Percentiles rank a stretch among this genome's conserved stretches.
phyloP scores from a whole-genome alignment of 2,113 vertebrate genomes.

The Sander lucioperca region DNA sequence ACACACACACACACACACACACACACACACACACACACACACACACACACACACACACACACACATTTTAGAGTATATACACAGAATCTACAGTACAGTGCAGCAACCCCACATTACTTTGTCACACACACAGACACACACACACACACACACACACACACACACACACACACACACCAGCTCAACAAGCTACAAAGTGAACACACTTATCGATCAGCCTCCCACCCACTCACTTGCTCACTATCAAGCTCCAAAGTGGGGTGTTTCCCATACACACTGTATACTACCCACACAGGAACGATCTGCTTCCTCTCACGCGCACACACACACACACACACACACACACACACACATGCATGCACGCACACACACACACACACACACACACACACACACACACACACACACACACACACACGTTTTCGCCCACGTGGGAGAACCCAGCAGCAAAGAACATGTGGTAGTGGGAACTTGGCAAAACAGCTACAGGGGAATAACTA shows the following conservation, averaged over 20 bases:
- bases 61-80: not conserved
- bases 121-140: constrained; percentile 16
- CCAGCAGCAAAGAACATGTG: constrained; percentile 71
- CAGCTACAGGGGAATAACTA: constrained; percentile 56
- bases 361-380: constrained; percentile 23
- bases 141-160: constrained; percentile 4
- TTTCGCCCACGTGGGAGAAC: constrained; percentile 67
- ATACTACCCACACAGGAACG: constrained; percentile 57
- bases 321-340: constrained; percentile 20
- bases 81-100: constrained; percentile 14
- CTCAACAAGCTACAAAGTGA: constrained; percentile 74
- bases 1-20: constrained; percentile 27
- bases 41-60: constrained; percentile 2
- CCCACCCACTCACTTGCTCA: constrained; percentile 63
- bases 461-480: constrained; percentile 51
- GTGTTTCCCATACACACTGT: constrained; percentile 72
- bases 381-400: constrained; percentile 27
- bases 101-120: constrained; percentile 17
- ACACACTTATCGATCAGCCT: constrained; percentile 74
- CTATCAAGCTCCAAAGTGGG: constrained; percentile 60
- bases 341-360: constrained; percentile 24
- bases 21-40: constrained; percentile 5
- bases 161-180: constrained; percentile 17
- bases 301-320: constrained; percentile 24
- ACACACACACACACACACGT: constrained; percentile 8